Conservation (phyloP, 2,113 vertebrate genomes). For the Dicrurus megarhynchus region DNA sequence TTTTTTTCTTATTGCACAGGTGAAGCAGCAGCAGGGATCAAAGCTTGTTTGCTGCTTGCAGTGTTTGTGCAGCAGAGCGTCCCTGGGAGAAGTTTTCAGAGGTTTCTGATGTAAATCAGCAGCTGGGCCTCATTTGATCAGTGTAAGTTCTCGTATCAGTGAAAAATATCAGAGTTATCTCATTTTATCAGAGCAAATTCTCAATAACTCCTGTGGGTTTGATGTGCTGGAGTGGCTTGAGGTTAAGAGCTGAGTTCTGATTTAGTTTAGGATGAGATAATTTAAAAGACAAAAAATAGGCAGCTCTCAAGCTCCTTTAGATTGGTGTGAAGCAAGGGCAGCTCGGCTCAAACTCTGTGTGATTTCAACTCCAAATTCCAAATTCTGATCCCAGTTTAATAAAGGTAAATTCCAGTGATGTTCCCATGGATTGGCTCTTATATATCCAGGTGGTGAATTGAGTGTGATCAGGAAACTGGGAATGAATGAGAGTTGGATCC, state of each 20-base stretch:
- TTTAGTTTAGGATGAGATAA: neutral
- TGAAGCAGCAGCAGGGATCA: neutral
- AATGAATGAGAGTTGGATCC: neutral
- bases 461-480: neutral
- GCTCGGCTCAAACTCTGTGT: neutral
- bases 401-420: neutral
- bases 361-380: neutral
- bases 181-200: neutral
- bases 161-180: neutral
- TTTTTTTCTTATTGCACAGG: neutral
- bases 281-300: neutral
- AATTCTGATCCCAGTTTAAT: neutral
- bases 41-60: neutral
- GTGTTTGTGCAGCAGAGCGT: neutral
- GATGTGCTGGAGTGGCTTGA: neutral
- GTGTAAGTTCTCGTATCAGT: neutral
- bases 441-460: accelerated
- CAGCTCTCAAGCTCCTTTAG: neutral
- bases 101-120: neutral
- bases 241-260: neutral
- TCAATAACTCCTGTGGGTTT: neutral
- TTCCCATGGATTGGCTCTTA: neutral
- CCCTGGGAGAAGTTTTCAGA: neutral
- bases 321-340: neutral
- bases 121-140: neutral